A percentile compares a stretch with the other conserved stretches of the same genome.
phyloP scores from a whole-genome alignment of 2,797 vertebrate genomes.

The Graptemys geographica region DNA sequence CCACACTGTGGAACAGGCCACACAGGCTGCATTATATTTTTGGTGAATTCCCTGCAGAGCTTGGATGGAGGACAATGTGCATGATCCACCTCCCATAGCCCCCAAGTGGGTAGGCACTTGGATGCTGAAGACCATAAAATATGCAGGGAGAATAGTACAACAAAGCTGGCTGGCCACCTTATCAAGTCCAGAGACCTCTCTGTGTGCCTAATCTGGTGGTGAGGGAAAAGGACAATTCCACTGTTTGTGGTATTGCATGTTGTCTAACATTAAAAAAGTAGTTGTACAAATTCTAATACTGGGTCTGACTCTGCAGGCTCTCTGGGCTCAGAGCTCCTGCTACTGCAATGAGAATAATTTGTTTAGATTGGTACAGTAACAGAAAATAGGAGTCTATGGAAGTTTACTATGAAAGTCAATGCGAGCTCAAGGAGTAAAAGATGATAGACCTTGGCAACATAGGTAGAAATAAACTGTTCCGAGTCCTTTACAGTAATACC shows the following conservation, averaged over 20 bases:
- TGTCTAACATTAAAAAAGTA: background rate
- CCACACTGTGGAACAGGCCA: background rate
- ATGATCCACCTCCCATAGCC: background rate
- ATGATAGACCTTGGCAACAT: background rate
- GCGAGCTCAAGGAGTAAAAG: background rate
- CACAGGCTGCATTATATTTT: background rate
- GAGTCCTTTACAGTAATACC: background rate
- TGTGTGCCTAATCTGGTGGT: background rate
- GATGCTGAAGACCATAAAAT: background rate
- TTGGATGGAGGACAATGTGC: background rate
- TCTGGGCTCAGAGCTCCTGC: background rate
- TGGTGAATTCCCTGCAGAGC: background rate
- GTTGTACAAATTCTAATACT: background rate
- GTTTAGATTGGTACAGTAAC: background rate
- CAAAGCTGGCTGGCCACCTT: fast-evolving
- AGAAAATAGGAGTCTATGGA: background rate
- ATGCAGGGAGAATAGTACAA: background rate
- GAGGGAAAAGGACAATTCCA: background rate
- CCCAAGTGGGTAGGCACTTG: background rate
- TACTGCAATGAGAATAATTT: slow-evolving; percentile 11
- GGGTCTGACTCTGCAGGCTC: background rate
- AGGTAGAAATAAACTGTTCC: background rate
- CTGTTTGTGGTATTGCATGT: background rate
- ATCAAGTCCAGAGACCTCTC: background rate
- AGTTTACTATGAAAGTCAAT: background rate